Percentiles rank a stretch among this genome's conserved stretches.
phyloP scores from a whole-genome alignment of 1,140 invertebrate species.

The Scaptomyza graminum region DNA sequence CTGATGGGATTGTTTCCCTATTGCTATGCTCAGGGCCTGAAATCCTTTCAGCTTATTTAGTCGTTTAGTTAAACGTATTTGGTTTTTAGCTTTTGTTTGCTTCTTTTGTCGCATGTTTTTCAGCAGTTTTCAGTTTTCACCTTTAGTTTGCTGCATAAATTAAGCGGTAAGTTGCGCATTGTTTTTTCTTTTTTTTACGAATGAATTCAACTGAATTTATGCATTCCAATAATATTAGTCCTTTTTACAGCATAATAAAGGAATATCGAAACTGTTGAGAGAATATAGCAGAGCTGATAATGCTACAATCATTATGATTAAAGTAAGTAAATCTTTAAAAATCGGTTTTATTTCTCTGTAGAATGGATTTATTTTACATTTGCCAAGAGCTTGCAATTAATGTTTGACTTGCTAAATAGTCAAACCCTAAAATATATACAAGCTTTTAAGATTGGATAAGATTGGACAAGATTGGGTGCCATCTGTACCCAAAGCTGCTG shows the following conservation, averaged over 20 bases:
- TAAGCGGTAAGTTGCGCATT: slow-evolving; percentile 20
- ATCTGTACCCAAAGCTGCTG: slow-evolving; percentile 87
- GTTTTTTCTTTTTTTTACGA: slow-evolving; percentile 7
- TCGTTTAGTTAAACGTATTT: slow-evolving; percentile 29
- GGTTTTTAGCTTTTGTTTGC: slow-evolving; percentile 2
- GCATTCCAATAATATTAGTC: slow-evolving; percentile 19
- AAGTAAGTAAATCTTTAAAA: too few species aligned
- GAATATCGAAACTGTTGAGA: too few species aligned
- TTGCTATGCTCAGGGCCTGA: slow-evolving; percentile 21
- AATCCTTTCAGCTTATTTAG: slow-evolving; percentile 27
- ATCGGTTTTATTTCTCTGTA: too few species aligned
- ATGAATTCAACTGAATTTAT: slow-evolving; percentile 29
- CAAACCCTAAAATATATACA: neutral
- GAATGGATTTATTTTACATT: too few species aligned
- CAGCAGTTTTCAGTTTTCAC: slow-evolving; percentile 21
- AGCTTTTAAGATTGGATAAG: neutral
- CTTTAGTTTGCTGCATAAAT: slow-evolving; percentile 39
- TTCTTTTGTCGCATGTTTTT: neutral
- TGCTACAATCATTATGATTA: too few species aligned
- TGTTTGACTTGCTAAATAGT: too few species aligned
- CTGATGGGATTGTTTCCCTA: slow-evolving; percentile 13
- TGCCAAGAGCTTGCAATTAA: too few species aligned
- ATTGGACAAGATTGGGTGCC: too few species aligned
- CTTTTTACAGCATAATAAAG: too few species aligned
- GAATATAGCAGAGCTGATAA: too few species aligned